Conservation (phyloP, 1,140 invertebrate genomes). For the Hycleus phaleratus region DNA sequence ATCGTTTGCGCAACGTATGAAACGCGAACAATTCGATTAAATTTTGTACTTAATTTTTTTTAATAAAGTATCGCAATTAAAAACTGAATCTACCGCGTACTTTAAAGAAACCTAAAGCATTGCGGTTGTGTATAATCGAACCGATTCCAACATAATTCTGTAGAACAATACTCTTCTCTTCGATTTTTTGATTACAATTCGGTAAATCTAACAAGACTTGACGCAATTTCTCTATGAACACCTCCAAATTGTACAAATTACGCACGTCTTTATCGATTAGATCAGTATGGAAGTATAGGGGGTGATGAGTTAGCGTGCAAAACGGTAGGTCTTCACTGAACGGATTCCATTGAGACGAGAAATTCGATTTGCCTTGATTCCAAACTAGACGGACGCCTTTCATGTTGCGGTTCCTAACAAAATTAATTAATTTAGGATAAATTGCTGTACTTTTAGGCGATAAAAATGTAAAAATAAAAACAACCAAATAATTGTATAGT, state of each 20-base stretch:
- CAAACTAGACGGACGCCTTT: slow-evolving; percentile 68
- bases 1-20: slow-evolving; percentile 29
- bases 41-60: no score
- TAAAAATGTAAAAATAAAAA: not conserved
- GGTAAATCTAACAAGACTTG: slow-evolving; percentile 9
- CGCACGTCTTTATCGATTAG: slow-evolving; percentile 37
- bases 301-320: slow-evolving; percentile 72
- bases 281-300: slow-evolving; percentile 72
- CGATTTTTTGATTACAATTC: slow-evolving; percentile 39
- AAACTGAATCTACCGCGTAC: slow-evolving; percentile 79
- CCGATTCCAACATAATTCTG: slow-evolving; percentile 72
- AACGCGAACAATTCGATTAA: slow-evolving; percentile 17
- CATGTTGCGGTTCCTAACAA: slow-evolving; percentile 55
- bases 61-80: slow-evolving; percentile 41
- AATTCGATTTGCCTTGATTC: slow-evolving; percentile 59
- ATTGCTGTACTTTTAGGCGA: not conserved
- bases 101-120: slow-evolving; percentile 76
- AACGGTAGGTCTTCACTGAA: slow-evolving; percentile 72
- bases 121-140: slow-evolving; percentile 76
- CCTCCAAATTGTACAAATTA: slow-evolving; percentile 51
- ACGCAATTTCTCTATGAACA: slow-evolving; percentile 38
- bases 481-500: not conserved
- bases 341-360: slow-evolving; percentile 78
- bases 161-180: slow-evolving; percentile 65
- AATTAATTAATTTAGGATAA: not conserved